phyloP scores from a whole-genome alignment of 2,113 vertebrate species.

The Aegithalos caudatus region DNA sequence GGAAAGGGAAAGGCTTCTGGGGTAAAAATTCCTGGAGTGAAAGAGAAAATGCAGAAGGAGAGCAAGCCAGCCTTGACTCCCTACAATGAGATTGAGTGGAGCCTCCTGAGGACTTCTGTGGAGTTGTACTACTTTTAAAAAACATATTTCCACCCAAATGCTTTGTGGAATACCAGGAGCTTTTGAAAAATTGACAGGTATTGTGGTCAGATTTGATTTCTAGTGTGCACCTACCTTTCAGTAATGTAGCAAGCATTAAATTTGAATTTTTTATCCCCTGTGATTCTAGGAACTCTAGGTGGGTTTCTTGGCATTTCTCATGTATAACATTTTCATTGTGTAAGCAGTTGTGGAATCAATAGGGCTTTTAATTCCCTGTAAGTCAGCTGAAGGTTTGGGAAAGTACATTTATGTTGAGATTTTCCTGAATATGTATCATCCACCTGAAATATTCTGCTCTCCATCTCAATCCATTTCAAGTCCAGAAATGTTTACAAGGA shows the following conservation, averaged over 20 bases:
- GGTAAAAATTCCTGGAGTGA: not conserved
- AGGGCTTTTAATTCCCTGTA: not conserved
- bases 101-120: not conserved
- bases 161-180: not conserved
- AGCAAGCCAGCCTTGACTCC: not conserved
- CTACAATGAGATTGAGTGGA: accelerated
- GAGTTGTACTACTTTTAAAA: not conserved
- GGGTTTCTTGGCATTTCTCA: not conserved
- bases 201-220: not conserved
- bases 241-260: not conserved
- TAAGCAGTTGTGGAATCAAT: not conserved
- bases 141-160: not conserved
- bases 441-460: not conserved
- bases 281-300: not conserved
- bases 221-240: not conserved
- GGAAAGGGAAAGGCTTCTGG: not conserved
- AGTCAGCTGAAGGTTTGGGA: not conserved
- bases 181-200: not conserved
- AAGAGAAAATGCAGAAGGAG: not conserved
- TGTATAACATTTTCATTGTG: not conserved
- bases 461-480: not conserved
- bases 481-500: not conserved
- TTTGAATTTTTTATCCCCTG: not conserved
- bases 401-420: not conserved
- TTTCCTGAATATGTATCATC: not conserved